A percentile compares a stretch with the other conserved stretches of the same genome.
Conservation (phyloP, 2,888 invertebrate genomes). For the Athalia circularis region DNA sequence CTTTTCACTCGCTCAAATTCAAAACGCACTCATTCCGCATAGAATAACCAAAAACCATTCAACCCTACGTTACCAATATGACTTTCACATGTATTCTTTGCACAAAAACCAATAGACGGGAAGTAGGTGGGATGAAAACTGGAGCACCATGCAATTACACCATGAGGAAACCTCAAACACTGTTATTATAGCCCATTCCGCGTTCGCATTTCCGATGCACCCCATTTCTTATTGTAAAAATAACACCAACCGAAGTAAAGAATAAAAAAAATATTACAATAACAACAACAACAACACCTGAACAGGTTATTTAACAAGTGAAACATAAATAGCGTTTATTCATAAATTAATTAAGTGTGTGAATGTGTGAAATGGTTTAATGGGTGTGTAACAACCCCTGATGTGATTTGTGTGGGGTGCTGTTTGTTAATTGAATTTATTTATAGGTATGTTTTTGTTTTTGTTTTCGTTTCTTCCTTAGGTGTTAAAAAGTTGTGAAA, state of each 20-base stretch:
- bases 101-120: no score
- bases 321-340: constrained; percentile 48
- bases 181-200: no score
- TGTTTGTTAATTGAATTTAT: constrained; percentile 22
- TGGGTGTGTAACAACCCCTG: no score
- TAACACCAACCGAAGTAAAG: background rate
- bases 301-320: constrained; percentile 31
- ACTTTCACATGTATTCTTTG: no score
- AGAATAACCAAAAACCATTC: no score
- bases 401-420: background rate
- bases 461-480: background rate
- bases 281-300: background rate
- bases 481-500: background rate
- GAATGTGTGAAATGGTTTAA: background rate
- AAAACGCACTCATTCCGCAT: no score
- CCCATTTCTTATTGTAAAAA: background rate
- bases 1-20: no score
- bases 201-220: no score
- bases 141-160: no score
- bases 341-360: constrained; percentile 22
- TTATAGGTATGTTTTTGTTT: background rate
- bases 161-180: no score
- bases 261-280: constrained; percentile 17
- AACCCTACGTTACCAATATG: no score
- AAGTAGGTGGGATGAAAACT: no score